Conservation (phyloP, 1,140 invertebrate genomes). For the Cephus cinctus region DNA sequence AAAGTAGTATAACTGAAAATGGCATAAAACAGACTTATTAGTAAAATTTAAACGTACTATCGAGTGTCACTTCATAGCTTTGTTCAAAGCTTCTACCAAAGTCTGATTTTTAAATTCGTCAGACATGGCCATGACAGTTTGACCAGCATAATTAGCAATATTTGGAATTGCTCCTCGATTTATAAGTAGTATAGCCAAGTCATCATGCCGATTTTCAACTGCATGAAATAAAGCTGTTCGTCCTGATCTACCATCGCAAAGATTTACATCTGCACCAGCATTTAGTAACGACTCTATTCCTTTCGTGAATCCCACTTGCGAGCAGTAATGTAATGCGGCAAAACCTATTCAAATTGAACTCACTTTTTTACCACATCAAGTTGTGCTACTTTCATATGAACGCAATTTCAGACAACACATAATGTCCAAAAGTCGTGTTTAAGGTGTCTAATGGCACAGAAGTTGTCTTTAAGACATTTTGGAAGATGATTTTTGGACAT, state of each 20-base stretch:
- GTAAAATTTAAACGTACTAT: no score
- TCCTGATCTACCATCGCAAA: slow-evolving; percentile 37
- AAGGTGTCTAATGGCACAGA: no score
- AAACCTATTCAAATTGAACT: slow-evolving; percentile 23
- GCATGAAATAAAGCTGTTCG: slow-evolving; percentile 44
- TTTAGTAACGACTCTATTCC: slow-evolving; percentile 26
- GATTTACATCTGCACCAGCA: slow-evolving; percentile 28
- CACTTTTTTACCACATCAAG: no score
- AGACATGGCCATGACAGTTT: slow-evolving; percentile 25
- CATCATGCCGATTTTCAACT: slow-evolving; percentile 26
- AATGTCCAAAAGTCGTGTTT: no score
- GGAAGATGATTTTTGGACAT: no score
- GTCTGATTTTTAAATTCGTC: slow-evolving; percentile 21
- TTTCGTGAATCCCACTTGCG: slow-evolving; percentile 19
- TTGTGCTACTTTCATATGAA: no score
- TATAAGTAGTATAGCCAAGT: slow-evolving; percentile 26
- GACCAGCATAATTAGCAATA: slow-evolving; percentile 35
- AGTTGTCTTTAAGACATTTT: no score
- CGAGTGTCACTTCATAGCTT: slow-evolving; percentile 13
- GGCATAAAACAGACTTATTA: no score
- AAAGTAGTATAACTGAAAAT: no score
- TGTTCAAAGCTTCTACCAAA: slow-evolving; percentile 18
- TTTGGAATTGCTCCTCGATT: slow-evolving; percentile 26
- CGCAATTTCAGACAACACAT: no score
- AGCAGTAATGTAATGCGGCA: slow-evolving; percentile 38